These are phyloP conservation scores for Agapornis roseicollis DNA, from an alignment of 2,113 vertebrate species.

Conservation along the genomic window DNA sequence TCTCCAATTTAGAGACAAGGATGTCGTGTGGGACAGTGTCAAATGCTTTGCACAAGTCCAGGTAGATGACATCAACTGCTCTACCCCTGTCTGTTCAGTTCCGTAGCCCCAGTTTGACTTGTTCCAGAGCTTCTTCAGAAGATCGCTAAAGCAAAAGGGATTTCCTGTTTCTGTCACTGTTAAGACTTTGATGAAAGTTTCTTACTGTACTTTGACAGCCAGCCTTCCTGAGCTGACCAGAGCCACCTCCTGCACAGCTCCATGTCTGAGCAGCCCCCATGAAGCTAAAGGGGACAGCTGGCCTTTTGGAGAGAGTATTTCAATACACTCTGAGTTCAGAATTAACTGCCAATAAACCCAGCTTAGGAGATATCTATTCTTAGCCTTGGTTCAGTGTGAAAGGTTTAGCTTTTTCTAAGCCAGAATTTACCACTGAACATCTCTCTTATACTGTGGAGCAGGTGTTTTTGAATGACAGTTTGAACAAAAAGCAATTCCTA, in stretches of 20 bases:
- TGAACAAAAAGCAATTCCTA: neutral
- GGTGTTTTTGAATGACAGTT: neutral
- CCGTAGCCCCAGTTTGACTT: no score
- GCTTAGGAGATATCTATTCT: neutral
- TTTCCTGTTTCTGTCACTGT: neutral
- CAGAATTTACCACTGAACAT: neutral
- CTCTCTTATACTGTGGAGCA: neutral
- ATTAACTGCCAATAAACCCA: neutral
- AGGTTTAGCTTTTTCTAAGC: neutral
- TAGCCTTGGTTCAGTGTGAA: neutral
- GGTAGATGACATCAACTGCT: no score
- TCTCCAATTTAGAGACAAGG: no score
- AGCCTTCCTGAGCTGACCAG: neutral
- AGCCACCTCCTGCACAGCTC: fast-evolving
- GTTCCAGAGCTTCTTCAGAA: neutral
- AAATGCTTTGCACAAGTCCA: no score
- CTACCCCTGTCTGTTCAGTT: no score
- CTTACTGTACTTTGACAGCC: neutral
- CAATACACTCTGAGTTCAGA: fast-evolving
- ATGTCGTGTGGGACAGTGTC: no score
- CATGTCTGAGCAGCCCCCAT: fast-evolving
- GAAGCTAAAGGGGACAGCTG: neutral
- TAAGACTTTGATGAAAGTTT: neutral
- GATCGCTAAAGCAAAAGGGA: neutral
- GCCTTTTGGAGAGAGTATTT: neutral